Base-by-base conservation (phyloP, 2,113 vertebrate species). In the Sorex fumeus region DNA sequence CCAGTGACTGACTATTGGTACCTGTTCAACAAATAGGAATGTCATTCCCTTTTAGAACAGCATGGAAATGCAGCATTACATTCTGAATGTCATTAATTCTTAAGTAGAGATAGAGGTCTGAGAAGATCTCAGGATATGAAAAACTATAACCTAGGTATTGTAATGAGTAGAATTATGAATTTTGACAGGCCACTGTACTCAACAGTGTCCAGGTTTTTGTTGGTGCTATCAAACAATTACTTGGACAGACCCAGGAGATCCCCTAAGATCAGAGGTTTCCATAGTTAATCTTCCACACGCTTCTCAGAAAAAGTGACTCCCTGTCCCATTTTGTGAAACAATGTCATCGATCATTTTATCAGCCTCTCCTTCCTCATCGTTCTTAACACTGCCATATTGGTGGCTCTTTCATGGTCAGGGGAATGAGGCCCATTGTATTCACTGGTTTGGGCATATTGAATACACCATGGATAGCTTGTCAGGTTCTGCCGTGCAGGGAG, bases 141-240 rank as follows among this genome's bases (percentile, higher is more conserved):
- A 76, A 92, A 43, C 25, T 60, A 72, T 77, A 84, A 21, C 32
- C 27, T 0, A 1, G 11, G 79, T 9, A 5, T 34, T 70, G 30
- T 84, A 53, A 74, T 78, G 40, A 90, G 16, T 36, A 23, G 30
- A 87, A 40, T n/a, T 70, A 66, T 79, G 25, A 78, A 90, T 16
- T n/a, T 25, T 27, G 74, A 34, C 45, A 57, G 72, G 64, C n/a
- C 13, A 3, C n/a, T 85, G 0, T 34, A 13, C 32, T 40, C 16
- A 36, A 36, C 85, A 11, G 66, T 16, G 23, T 9, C 6, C 30
- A 82, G 25, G 32, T 78, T 86, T 53, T 45, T 15, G 62, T 92
- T 83, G 57, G 34, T 80, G 19, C 60, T 88, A 53, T 60, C 8
- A 84, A 69, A 67, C 87, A 60, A 13, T 71, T 82, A 27, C 84